Conservation (phyloP, 2,888 invertebrate genomes). For the Amphipyra tragopoginis region DNA sequence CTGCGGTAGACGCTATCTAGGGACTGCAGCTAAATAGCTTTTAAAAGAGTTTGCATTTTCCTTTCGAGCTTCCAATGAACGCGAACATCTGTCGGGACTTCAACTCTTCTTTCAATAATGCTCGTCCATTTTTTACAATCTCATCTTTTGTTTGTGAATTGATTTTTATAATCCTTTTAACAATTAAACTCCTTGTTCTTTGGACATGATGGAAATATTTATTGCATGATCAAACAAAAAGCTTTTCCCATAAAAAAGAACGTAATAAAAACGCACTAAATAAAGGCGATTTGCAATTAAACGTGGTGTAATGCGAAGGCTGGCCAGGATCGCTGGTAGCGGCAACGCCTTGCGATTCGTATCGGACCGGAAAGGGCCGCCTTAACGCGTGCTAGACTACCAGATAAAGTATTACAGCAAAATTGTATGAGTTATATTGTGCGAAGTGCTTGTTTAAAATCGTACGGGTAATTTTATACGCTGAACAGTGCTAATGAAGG, state of each 20-base stretch:
- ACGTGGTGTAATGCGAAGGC: slow-evolving; percentile 79
- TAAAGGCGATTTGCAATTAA: slow-evolving; percentile 80
- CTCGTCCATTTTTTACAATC: slow-evolving; percentile 39
- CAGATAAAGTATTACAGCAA: slow-evolving; percentile 74
- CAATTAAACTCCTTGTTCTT: background rate
- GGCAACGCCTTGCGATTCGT: slow-evolving; percentile 80
- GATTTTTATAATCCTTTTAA: slow-evolving; percentile 16
- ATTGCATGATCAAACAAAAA: background rate
- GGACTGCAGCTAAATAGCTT: slow-evolving; percentile 83
- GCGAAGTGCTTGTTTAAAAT: slow-evolving; percentile 78
- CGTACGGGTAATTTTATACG: slow-evolving; percentile 70
- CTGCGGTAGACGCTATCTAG: slow-evolving; percentile 83
- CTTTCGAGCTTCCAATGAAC: slow-evolving; percentile 65
- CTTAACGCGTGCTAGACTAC: slow-evolving; percentile 77
- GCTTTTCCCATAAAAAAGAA: slow-evolving; percentile 24
- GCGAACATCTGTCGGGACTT: slow-evolving; percentile 56
- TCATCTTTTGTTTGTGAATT: slow-evolving; percentile 32
- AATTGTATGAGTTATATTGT: slow-evolving; percentile 79
- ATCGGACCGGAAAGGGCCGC: slow-evolving; percentile 76
- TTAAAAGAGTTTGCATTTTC: slow-evolving; percentile 81
- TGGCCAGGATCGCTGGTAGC: slow-evolving; percentile 76
- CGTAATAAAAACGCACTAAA: slow-evolving; percentile 68
- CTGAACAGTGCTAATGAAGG: slow-evolving; percentile 53
- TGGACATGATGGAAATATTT: background rate
- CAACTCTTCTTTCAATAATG: slow-evolving; percentile 40